Conservation (phyloP, 2,113 vertebrate genomes). For the Tauraco erythrolophus region DNA sequence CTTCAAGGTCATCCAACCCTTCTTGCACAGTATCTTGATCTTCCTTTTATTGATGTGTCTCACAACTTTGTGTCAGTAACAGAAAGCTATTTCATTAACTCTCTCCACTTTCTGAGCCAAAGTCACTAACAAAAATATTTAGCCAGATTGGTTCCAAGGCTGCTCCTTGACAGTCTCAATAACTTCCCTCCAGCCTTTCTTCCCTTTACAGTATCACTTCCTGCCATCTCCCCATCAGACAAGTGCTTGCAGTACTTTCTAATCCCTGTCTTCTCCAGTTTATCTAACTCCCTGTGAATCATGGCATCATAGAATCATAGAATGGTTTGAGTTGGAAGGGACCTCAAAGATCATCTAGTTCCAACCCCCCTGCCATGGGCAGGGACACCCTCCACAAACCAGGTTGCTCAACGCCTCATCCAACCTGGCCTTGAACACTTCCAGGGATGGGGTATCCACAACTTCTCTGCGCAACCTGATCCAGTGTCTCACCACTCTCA, state of each 20-base stretch:
- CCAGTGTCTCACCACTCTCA: too few relatives aligned
- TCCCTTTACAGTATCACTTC: neutral
- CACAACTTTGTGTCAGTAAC: neutral
- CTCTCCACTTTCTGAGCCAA: neutral
- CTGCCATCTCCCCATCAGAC: neutral
- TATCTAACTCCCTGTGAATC: neutral
- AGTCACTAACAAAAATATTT: neutral
- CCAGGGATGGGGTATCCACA: too few relatives aligned
- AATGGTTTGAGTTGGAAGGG: too few relatives aligned
- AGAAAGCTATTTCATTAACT: slow-evolving; percentile 19
- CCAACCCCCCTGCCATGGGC: too few relatives aligned
- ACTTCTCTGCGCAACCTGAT: too few relatives aligned
- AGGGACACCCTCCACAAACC: too few relatives aligned
- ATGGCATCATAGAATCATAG: neutral
- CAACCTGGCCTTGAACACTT: too few relatives aligned
- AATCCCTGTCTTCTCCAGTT: neutral
- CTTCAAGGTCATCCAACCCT: slow-evolving; percentile 20
- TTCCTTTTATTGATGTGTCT: neutral
- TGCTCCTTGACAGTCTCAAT: neutral
- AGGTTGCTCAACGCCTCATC: too few relatives aligned
- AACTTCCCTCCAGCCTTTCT: neutral
- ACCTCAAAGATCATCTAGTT: too few relatives aligned
- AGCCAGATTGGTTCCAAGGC: neutral
- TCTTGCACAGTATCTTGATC: neutral
- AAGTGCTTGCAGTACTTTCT: neutral